phyloP scores from a whole-genome alignment of 2,113 vertebrate genomes.

The Varanus komodoensis region DNA sequence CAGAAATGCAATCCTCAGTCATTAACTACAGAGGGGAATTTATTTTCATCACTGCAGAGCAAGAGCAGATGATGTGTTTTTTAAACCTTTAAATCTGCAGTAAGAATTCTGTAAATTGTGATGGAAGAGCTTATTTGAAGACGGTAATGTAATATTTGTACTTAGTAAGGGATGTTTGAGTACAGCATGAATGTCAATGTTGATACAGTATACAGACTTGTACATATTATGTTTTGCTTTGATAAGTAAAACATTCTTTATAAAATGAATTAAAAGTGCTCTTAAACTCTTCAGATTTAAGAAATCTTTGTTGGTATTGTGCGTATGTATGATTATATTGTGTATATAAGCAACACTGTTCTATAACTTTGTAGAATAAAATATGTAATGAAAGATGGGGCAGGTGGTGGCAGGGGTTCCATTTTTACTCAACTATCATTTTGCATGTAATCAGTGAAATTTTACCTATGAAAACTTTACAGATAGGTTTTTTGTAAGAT shows the following conservation, averaged over 20 bases:
- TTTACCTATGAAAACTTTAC: conserved; percentile 27
- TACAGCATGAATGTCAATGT: conserved; percentile 55
- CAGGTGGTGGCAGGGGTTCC: background rate
- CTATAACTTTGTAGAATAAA: background rate
- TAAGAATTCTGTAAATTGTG: conserved; percentile 35
- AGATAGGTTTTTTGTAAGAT: background rate
- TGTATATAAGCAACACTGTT: conserved; percentile 47
- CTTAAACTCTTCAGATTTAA: conserved; percentile 71
- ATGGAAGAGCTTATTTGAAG: conserved; percentile 46
- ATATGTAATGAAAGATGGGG: background rate
- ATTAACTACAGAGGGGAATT: conserved; percentile 36
- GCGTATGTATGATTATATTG: conserved; percentile 4
- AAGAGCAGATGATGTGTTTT: conserved; percentile 51
- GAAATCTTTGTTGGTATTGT: conserved; percentile 50
- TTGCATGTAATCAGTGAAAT: conserved; percentile 13
- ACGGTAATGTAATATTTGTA: conserved; percentile 29
- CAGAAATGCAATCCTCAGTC: conserved; percentile 42
- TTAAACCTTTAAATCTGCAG: conserved; percentile 56
- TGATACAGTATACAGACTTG: conserved; percentile 52
- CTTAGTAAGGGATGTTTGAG: conserved; percentile 36
- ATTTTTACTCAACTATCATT: background rate
- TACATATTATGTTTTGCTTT: conserved; percentile 55
- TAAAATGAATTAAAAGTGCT: conserved; percentile 77
- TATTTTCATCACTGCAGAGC: conserved; percentile 39
- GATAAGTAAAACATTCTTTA: conserved; percentile 51